phyloP scores from a whole-genome alignment of 2,888 invertebrate species.

The Eilema sororculum region DNA sequence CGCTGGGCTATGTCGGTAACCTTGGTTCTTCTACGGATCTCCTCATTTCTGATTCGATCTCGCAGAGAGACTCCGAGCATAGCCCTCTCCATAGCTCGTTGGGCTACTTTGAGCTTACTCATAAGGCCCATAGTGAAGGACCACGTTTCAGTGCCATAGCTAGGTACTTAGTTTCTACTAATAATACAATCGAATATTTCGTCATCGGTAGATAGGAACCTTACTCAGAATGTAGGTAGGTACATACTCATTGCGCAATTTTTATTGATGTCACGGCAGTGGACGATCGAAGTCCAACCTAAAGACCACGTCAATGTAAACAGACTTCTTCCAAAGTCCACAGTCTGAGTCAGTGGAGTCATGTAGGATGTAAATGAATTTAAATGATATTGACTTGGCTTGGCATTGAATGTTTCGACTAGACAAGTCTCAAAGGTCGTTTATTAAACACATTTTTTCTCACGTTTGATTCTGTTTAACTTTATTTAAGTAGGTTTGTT shows the following conservation, averaged over 20 bases:
- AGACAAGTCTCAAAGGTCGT: not conserved
- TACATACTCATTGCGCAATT: slow-evolving; percentile 6
- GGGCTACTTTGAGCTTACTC: too few species aligned
- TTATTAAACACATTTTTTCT: not conserved
- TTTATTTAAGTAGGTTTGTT: too few species aligned
- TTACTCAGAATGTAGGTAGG: not conserved
- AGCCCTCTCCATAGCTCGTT: too few species aligned
- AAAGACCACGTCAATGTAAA: not conserved
- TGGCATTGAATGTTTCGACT: not conserved
- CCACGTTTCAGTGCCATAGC: too few species aligned
- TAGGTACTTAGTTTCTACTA: too few species aligned
- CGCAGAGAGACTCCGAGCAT: too few species aligned
- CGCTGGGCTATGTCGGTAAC: too few species aligned
- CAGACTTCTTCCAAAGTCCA: not conserved
- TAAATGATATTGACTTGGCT: too few species aligned
- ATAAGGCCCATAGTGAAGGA: too few species aligned
- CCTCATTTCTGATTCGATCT: too few species aligned
- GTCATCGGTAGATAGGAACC: not conserved
- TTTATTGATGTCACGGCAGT: not conserved
- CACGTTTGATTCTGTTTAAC: not conserved
- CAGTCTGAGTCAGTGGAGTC: not conserved
- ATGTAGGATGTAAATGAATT: too few species aligned
- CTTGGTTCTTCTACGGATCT: too few species aligned
- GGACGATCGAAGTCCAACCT: not conserved
- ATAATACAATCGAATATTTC: not conserved